Evolutionary conservation across 2,113 vertebrate genomes (phyloP).

Genomic region (Oenanthe oenanthe): DNA sequence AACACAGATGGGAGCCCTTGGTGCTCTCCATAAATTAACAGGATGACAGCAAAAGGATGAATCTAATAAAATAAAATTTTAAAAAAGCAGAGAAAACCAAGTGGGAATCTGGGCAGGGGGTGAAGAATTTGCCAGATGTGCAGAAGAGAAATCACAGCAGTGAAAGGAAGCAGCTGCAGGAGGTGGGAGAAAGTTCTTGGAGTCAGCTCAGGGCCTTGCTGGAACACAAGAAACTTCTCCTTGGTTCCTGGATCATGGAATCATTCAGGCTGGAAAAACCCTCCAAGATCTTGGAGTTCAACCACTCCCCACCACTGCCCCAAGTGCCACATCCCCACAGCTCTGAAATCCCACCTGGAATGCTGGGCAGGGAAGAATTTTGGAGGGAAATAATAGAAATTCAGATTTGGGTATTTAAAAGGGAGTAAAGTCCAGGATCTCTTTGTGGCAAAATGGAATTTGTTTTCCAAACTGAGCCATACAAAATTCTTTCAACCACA

Average conservation of each 20-base stretch:
- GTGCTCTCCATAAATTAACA: background rate
- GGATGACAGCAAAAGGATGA: background rate
- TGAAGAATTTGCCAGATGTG: background rate
- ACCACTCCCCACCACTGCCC: background rate
- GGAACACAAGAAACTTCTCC: background rate
- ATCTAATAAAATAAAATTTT: background rate
- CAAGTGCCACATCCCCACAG: accelerated
- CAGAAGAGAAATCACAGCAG: background rate
- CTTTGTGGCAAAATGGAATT: background rate
- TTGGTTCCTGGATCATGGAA: background rate
- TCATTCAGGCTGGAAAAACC: background rate
- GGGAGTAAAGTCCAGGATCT: background rate
- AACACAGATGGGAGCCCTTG: background rate
- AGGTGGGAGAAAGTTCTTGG: background rate
- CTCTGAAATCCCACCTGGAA: background rate
- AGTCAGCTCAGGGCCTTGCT: background rate
- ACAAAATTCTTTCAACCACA: background rate
- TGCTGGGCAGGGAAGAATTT: background rate
- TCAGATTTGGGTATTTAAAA: background rate
- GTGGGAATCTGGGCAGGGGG: background rate
- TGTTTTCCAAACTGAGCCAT: background rate
- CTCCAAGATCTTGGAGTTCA: background rate
- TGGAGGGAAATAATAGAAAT: background rate
- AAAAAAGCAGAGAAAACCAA: background rate
- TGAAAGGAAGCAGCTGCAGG: background rate